Evolutionary conservation across 2,113 vertebrate genomes (phyloP), one percentile per base, ranked within the genome.

Genomic region (Saccopteryx leptura): DNA sequence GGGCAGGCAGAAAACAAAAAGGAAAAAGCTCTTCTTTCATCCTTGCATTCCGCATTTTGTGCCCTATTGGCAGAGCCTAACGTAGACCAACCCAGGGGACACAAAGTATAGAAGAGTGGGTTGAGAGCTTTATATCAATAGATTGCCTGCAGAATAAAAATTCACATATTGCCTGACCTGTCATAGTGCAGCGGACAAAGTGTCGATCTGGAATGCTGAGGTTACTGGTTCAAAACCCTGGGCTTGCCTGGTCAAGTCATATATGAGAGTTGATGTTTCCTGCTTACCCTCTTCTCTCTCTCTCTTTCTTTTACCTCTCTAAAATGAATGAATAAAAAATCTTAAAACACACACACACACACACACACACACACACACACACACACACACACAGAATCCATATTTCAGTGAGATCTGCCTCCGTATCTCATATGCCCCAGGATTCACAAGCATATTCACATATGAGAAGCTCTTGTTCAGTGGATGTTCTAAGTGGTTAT

Each of bases 361-460:
- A 39, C 39, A 39, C 39, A 39, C 39, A 39, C 39, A 39, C 2
- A 39, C 39, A 39, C 39, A 39, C 39, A 39, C 39, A 39, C 39
- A 39, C 39, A 39, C 39, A 39, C 39, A 39, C 39, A 39, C 39
- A 39, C 2, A 39, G 39, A 39, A 39, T 39, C 39, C 39, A 39
- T 39, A 39, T 48, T 83, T 65, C 79, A 23, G 19, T 58, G 46
- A 69, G 21, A 60, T 48, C 26, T 11, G 3, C 33, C 9, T 31
- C 9, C 14, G 28, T 1, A 5, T 23, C 5, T 2, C 24, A 4
- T 56, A 18, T 58, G 21, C 19, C 8, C 6, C 5, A 13, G 26
- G 68, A 90, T 63, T 72, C 79, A 89, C 11, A 76, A 48, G 21
- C 18, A 39, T 7, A 24, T 80, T 80, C 46, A 56, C 21, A 88